A percentile compares a stretch with the other conserved stretches of the same genome.
These are phyloP conservation scores for Cnemophilus loriae DNA, from an alignment of 2,113 vertebrate species.

Conservation along the genomic window DNA sequence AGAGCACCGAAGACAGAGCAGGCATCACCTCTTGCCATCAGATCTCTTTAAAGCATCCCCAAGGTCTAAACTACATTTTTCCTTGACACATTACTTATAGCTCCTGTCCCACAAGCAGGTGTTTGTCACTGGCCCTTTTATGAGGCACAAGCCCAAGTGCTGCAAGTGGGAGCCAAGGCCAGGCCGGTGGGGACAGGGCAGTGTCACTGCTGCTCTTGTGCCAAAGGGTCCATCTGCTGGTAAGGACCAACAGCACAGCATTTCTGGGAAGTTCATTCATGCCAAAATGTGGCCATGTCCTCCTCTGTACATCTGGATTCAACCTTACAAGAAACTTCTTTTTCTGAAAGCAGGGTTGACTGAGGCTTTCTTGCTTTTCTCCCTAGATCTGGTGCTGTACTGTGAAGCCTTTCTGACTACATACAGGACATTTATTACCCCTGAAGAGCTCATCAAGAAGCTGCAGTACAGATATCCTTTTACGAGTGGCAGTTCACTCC, in stretches of 20 bases:
- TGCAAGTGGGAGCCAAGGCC: not conserved
- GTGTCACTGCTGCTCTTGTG: not conserved
- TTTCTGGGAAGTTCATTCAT: not conserved
- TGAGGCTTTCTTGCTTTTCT: not conserved
- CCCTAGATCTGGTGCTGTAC: slow-evolving; percentile 92
- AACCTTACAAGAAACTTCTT: not conserved
- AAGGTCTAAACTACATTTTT: not conserved
- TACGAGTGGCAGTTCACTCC: not conserved
- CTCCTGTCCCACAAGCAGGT: not conserved
- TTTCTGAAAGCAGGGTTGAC: not conserved
- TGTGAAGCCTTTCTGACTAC: slow-evolving; percentile 98
- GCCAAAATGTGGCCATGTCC: not conserved
- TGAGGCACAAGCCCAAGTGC: not conserved
- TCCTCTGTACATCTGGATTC: not conserved
- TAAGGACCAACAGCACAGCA: not conserved
- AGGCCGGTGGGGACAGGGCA: not conserved
- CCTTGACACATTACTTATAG: not conserved
- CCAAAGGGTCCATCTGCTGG: slow-evolving; percentile 41
- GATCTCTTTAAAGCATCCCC: not conserved
- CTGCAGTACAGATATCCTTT: slow-evolving; percentile 98
- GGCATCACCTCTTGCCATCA: not conserved
- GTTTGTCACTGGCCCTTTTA: not conserved
- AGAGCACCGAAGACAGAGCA: not conserved
- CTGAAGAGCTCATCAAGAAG: slow-evolving; percentile 97
- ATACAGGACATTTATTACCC: slow-evolving; percentile 94